Evolutionary conservation across 2,888 invertebrate species (phyloP).

Genomic region (Agrilus biguttatus): DNA sequence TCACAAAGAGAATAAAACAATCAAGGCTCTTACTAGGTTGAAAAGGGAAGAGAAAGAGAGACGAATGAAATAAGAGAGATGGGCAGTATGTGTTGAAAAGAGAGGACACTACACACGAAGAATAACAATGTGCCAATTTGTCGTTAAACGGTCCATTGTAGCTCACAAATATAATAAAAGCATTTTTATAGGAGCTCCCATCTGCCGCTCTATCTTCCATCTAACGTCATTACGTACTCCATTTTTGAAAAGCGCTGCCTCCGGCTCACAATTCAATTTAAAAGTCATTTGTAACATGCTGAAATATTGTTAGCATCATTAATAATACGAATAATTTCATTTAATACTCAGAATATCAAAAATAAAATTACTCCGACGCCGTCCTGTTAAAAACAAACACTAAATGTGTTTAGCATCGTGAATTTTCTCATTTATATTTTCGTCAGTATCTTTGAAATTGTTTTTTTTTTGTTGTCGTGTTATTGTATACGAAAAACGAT

Average conservation of each 20-base stretch:
- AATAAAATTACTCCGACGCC: conserved; percentile 20
- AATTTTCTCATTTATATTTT: conserved; percentile 22
- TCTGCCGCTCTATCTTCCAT: conserved; percentile 35
- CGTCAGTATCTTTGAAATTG: too few species aligned
- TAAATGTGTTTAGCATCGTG: conserved; percentile 20
- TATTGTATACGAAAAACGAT: too few species aligned
- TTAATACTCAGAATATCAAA: conserved; percentile 25
- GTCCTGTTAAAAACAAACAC: conserved; percentile 21
- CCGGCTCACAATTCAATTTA: conserved; percentile 46
- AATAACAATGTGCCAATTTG: conserved; percentile 29
- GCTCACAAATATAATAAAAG: conserved; percentile 27
- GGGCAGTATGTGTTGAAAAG: too few species aligned
- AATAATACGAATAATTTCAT: conserved; percentile 35
- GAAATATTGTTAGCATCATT: conserved; percentile 33
- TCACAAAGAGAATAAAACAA: too few species aligned
- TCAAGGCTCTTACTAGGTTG: too few species aligned
- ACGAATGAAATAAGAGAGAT: too few species aligned
- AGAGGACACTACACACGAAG: conserved; percentile 1
- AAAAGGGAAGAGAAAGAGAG: too few species aligned
- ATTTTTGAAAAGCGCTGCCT: conserved; percentile 41
- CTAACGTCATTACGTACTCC: conserved; percentile 51
- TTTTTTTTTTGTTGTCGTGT: too few species aligned
- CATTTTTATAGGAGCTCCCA: conserved; percentile 32
- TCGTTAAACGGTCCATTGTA: conserved; percentile 26
- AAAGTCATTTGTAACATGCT: conserved; percentile 48